Conservation (phyloP, 2,888 invertebrate species). For the Lissocephala sabroskyi region DNA sequence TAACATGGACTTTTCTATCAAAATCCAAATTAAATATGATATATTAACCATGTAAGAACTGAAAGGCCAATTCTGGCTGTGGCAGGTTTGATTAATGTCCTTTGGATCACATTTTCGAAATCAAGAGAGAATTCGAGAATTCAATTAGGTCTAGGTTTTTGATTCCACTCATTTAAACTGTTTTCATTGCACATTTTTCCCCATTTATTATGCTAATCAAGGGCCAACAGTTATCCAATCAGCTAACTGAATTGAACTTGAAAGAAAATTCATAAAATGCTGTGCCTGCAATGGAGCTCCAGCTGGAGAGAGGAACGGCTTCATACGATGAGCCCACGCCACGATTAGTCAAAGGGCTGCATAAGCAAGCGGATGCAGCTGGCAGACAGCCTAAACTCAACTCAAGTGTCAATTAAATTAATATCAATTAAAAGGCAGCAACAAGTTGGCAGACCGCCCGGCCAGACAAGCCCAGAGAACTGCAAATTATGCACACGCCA, state of each 20-base stretch:
- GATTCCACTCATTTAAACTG: no score
- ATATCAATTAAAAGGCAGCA: conserved; percentile 57
- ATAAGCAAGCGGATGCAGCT: background rate
- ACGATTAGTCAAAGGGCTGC: conserved; percentile 37
- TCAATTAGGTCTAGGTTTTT: no score
- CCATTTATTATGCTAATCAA: conserved; percentile 35
- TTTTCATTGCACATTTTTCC: background rate
- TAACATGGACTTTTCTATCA: no score
- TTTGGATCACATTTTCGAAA: background rate
- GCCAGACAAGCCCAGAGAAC: conserved; percentile 5
- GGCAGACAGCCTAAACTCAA: conserved; percentile 11
- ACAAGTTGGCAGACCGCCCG: conserved; percentile 38
- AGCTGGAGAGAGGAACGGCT: no score
- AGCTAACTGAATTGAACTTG: conserved; percentile 46
- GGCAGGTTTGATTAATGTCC: background rate
- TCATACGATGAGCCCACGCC: conserved; percentile 35
- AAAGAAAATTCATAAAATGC: conserved; percentile 54
- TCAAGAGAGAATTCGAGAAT: no score
- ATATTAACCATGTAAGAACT: no score
- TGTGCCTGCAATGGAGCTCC: no score
- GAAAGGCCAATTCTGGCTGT: no score
- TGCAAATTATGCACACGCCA: conserved; percentile 57
- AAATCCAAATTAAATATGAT: no score
- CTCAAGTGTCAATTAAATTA: conserved; percentile 60
- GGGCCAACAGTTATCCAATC: conserved; percentile 22